Evolutionary conservation across 2,888 invertebrate genomes (phyloP).

Genomic region (Rhorus exstirpatorius): DNA sequence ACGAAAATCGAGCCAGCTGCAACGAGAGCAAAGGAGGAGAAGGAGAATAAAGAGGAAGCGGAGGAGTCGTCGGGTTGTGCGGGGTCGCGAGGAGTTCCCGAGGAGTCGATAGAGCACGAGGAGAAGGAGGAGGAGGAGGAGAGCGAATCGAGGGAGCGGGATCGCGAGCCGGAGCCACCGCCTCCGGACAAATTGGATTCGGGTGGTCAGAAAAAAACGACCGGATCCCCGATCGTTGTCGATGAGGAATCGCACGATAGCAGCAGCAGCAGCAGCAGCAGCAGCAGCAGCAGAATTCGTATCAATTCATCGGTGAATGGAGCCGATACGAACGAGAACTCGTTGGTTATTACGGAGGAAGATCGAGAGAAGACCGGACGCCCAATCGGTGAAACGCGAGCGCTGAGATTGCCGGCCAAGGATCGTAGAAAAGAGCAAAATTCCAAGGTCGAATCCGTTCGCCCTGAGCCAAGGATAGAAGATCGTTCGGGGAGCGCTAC

Average conservation of each 20-base stretch:
- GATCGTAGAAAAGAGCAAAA: slow-evolving; percentile 61
- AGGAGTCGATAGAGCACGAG: slow-evolving; percentile 47
- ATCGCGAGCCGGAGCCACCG: slow-evolving; percentile 84
- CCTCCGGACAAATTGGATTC: slow-evolving; percentile 77
- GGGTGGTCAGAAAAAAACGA: slow-evolving; percentile 67
- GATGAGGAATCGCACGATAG: not conserved
- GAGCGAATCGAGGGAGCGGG: slow-evolving; percentile 81
- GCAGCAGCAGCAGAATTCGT: too few species aligned
- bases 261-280: too few species aligned
- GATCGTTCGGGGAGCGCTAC: too few species aligned
- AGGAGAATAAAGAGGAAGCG: slow-evolving; percentile 54
- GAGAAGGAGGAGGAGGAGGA: slow-evolving; percentile 71
- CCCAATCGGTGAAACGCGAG: slow-evolving; percentile 31
- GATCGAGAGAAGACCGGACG: slow-evolving; percentile 35
- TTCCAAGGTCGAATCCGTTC: slow-evolving; percentile 26
- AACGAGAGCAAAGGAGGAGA: slow-evolving; percentile 37
- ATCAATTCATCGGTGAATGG: too few species aligned
- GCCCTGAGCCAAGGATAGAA: slow-evolving; percentile 21
- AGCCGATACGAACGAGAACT: not conserved
- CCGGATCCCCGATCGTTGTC: not conserved
- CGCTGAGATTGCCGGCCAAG: slow-evolving; percentile 60
- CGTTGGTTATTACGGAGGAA: slow-evolving; percentile 48
- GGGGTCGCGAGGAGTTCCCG: slow-evolving; percentile 14
- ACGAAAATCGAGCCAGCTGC: not conserved
- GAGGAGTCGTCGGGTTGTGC: slow-evolving; percentile 12